A percentile compares a stretch with the other conserved stretches of the same genome.
These are phyloP conservation scores for Aphis craccivora DNA, from an alignment of 1,140 invertebrate genomes.

Conservation along the genomic window DNA sequence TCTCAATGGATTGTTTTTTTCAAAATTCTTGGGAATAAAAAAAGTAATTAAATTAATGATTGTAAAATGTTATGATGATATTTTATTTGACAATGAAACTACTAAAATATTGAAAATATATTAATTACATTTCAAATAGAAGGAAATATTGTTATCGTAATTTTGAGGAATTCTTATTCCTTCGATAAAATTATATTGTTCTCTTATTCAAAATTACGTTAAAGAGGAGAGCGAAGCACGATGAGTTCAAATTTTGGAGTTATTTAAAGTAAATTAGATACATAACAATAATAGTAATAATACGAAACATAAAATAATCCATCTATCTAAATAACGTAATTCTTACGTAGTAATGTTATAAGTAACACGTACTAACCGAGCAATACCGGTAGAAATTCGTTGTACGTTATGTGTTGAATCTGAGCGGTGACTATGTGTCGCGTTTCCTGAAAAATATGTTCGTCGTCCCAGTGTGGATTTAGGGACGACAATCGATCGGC, in stretches of 20 bases:
- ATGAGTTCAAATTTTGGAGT: neutral
- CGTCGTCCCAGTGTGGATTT: conserved; percentile 87
- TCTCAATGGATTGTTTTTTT: neutral
- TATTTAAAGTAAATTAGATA: neutral
- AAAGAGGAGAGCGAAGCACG: neutral
- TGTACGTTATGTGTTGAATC: conserved; percentile 87
- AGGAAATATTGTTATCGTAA: neutral
- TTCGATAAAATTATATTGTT: neutral
- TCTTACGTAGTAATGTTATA: neutral
- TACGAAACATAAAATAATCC: neutral
- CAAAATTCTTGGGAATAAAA: accelerated
- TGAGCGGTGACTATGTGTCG: conserved; percentile 81
- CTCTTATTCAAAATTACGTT: neutral
- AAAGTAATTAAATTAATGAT: neutral
- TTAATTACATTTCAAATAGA: neutral
- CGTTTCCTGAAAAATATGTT: conserved; percentile 80
- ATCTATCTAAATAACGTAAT: too few species aligned
- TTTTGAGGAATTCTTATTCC: neutral
- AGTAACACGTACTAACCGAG: conserved; percentile 69
- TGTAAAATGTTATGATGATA: neutral
- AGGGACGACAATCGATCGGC: conserved; percentile 70
- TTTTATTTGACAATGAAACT: neutral
- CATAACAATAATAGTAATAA: neutral
- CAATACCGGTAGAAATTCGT: conserved; percentile 85
- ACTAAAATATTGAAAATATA: neutral